Evolutionary conservation across 1,140 invertebrate species (phyloP).

Genomic region (Cydia strobilella): DNA sequence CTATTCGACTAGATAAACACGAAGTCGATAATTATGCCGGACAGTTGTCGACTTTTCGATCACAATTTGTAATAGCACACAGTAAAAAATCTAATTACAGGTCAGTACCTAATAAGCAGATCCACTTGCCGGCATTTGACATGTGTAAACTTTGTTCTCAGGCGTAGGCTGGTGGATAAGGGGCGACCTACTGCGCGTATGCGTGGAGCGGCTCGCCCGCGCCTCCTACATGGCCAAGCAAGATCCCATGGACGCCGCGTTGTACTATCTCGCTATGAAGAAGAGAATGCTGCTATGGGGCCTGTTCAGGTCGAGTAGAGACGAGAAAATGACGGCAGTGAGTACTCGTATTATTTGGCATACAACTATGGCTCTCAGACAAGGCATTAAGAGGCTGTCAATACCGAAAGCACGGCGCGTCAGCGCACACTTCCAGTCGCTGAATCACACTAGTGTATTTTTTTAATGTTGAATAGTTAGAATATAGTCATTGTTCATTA

Average conservation of each 20-base stretch:
- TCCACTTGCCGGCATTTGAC: no score
- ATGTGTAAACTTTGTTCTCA: conserved; percentile 36
- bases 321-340: conserved; percentile 93
- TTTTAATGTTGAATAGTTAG: no score
- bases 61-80: background rate
- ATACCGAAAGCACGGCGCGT: no score
- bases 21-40: background rate
- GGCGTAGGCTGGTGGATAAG: conserved; percentile 98
- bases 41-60: background rate
- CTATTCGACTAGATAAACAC: background rate
- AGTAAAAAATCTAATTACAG: no score
- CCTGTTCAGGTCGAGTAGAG: conserved; percentile 92
- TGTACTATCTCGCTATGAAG: conserved; percentile 99
- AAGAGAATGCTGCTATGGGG: conserved; percentile 99
- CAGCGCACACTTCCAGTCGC: no score
- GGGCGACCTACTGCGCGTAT: conserved; percentile 89
- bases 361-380: no score
- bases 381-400: no score
- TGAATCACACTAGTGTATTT: no score
- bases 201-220: conserved; percentile 97
- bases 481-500: no score
- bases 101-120: no score
- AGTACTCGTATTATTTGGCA: conserved; percentile 35
- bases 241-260: conserved; percentile 97
- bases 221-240: conserved; percentile 93